Evolutionary conservation across 2,888 invertebrate genomes (phyloP).

Genomic region (Acanthosoma haemorrhoidale): DNA sequence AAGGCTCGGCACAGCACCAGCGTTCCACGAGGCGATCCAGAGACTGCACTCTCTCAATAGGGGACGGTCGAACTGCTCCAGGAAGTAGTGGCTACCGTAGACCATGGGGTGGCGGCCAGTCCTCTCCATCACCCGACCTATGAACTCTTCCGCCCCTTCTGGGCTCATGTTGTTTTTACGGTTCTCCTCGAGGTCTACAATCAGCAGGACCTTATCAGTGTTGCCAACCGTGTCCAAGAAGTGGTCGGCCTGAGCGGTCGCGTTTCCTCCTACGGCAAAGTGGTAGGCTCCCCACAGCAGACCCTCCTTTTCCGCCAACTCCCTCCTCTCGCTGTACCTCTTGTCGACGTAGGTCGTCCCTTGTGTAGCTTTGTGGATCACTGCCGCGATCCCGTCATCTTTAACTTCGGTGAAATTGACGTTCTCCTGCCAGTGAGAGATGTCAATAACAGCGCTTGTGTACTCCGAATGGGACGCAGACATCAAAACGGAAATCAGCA

Average conservation of each 20-base stretch:
- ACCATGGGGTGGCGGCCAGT: constrained; percentile 33
- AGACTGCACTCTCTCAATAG: constrained; percentile 33
- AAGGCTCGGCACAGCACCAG: constrained; percentile 6
- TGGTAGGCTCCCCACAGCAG: constrained; percentile 40
- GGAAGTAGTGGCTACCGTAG: constrained; percentile 34
- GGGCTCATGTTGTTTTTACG: constrained; percentile 30
- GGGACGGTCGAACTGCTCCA: constrained; percentile 23
- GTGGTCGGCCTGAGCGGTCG: constrained; percentile 33
- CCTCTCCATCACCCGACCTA: constrained; percentile 26
- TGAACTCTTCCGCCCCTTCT: constrained; percentile 33
- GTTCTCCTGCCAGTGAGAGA: constrained; percentile 33
- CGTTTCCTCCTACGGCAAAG: constrained; percentile 35
- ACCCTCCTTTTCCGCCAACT: constrained; percentile 29
- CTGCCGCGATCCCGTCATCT: constrained; percentile 32
- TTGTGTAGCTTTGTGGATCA: constrained; percentile 39
- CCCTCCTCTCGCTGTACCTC: constrained; percentile 27
- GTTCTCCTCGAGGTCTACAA: constrained; percentile 35
- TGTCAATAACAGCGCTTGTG: constrained; percentile 35
- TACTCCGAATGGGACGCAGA: too few relatives aligned
- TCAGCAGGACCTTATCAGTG: constrained; percentile 31
- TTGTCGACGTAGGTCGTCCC: constrained; percentile 32
- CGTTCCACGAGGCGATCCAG: constrained; percentile 34
- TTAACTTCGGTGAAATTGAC: constrained; percentile 23
- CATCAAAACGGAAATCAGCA: too few relatives aligned
- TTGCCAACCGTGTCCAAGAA: constrained; percentile 35